Base-by-base conservation (phyloP, 2,888 invertebrate genomes). In the Alviniconcha strummeri region DNA sequence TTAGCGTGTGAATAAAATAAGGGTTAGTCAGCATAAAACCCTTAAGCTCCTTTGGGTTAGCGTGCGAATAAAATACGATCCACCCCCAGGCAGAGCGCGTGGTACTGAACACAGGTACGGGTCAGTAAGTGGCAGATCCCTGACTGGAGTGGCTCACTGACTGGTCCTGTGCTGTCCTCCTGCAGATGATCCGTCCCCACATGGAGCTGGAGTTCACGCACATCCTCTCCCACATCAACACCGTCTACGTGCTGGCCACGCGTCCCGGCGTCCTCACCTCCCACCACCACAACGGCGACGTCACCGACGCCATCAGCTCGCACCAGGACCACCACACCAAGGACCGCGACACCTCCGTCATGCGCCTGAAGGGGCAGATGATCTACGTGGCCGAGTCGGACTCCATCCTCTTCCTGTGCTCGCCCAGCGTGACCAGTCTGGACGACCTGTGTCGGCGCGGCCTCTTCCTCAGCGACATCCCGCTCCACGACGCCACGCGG, bases 401-500 rank as follows among this genome's bases (percentile, higher is more conserved):
- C 93, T 95, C 96, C 82, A 96, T 98, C 87, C 96, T 98, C 54
- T 98, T 98, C 92, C 96, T 98, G 82, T 98, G 98, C 92, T 98
- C 98, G 89, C 98, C 98, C 9, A 98, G 98, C 92, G 98, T 98
- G 0, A 97, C 98, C 94, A 98, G 98, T 94, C 95, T 99, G 89
- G 98, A 98, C 93, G 98, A 98, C 93, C 94, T 98, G 89, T 96
- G 97, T 86, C 96, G 98, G 88, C 96, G 97, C 81, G 98, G 98
- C 4, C 95, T 99, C 56, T 98, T 96, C 94, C 96, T 99, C 90
- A 97, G 98, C 85, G 98, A 99, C 94, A 97, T 98, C 86, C 98
- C 98, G 4, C 95, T 98, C 52, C 98, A 98, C 92, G 98, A 98
- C 93, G 98, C 98, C 2, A 98, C 98, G 5, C 95, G 98, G 84